Evolutionary conservation across 1,140 invertebrate genomes (phyloP), one percentile per base, ranked within the genome.

Genomic region (Psix sp.): DNA sequence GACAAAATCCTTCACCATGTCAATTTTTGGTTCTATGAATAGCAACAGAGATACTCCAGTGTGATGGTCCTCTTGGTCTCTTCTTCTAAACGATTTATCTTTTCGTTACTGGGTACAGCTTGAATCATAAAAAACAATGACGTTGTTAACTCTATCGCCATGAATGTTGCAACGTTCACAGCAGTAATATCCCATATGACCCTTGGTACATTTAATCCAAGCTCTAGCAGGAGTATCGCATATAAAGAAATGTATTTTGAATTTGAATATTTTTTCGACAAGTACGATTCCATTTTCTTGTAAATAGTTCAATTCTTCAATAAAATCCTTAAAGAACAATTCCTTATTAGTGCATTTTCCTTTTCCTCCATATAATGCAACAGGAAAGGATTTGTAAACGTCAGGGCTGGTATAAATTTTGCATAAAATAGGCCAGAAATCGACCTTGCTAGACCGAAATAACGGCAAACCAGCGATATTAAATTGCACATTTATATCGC

Each of bases 381-480:
- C 57, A 5, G 38, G 42, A 48, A 77, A 75, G 5, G 72, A 67
- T 35, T 48, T 26, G 17, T 62, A 62, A n/a, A n/a, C n/a, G n/a
- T n/a, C n/a, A n/a, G n/a, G n/a, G n/a, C n/a, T n/a, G n/a, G n/a
- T n/a, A n/a, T n/a, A n/a, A n/a, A n/a, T n/a, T n/a, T n/a, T n/a
- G n/a, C n/a, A n/a, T n/a, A n/a, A n/a, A n/a, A n/a, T n/a, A n/a
- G n/a, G n/a, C n/a, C n/a, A n/a, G n/a, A n/a, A n/a, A n/a, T n/a
- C n/a, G n/a, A n/a, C n/a, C n/a, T n/a, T n/a, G n/a, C n/a, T n/a
- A n/a, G n/a, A n/a, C n/a, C n/a, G n/a, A n/a, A n/a, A n/a, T n/a
- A n/a, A n/a, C n/a, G n/a, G n/a, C n/a, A n/a, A n/a, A n/a, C 42
- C 43, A 20, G 46, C 56, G 11, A 29, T 31, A 36, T 45, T 18